Base-by-base conservation (phyloP, 2,797 vertebrate genomes). In the Mus minutoides region DNA sequence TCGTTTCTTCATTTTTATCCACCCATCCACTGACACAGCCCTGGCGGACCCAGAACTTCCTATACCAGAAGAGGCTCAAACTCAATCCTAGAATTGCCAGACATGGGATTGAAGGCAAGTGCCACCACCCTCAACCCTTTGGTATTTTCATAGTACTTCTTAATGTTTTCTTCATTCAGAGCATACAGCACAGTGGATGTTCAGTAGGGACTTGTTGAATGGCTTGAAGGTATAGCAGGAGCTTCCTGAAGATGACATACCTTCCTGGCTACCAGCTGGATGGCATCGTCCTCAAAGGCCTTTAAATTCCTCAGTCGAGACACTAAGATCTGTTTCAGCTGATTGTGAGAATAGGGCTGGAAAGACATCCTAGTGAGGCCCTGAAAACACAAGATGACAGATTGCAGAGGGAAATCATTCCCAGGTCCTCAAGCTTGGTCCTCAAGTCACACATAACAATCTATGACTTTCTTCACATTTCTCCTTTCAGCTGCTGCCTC, bases 281-380 rank as follows among this genome's bases (percentile, higher is more conserved):
- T 98, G 17, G 99, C 99, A 96, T 99, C 99, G 56, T 99, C 99
- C 93, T 99, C 99, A 95, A 99, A 99, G 71, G 99, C 99, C 92
- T 99, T 99, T 67, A 99, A 56, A 26, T 98, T 98, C 96, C 99
- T 99, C 90, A 99, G 98, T 21, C 99, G 98, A 21, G 99, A 99
- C 49, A 96, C 98, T 94, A 99, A 98, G 87, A 99, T 99, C 98
- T 99, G 99, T 98, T 99, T 99, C 94, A 99, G 98, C 93, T 99
- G 99, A 96, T 99, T 99, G 98, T 99, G 99, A 75, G 99, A 99
- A 97, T 99, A 99, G 0, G 99, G 99, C 98, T 99, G 99, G 98
- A 99, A 99, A 46, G 99, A 99, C 99, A 99, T 99, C 98, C 99
- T 98, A 78, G 99, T 99, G 95, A 99, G 98, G 62, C 99, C 99